phyloP scores from a whole-genome alignment of 2,113 vertebrate species.

The Litocranius walleri region DNA sequence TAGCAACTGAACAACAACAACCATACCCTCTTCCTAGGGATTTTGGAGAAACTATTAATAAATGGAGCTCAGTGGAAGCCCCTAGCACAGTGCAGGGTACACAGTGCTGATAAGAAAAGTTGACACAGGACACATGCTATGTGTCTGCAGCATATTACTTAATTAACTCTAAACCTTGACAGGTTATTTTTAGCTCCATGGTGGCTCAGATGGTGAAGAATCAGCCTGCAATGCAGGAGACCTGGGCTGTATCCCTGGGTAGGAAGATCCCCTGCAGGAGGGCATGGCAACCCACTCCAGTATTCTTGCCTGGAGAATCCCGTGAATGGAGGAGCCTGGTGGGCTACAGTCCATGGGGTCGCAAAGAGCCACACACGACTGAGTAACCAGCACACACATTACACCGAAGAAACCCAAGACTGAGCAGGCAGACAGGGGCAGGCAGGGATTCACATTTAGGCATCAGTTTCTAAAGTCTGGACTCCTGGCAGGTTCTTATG shows the following conservation, averaged over 20 bases:
- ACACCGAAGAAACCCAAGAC: neutral
- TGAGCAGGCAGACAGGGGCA: neutral
- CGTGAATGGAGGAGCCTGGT: neutral
- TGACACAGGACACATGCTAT: rapidly evolving
- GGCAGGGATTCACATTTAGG: neutral
- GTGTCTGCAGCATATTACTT: neutral
- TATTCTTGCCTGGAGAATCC: neutral
- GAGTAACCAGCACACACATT: neutral
- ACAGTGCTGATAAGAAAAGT: neutral
- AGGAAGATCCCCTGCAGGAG: neutral
- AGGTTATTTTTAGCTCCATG: neutral
- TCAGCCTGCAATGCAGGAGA: neutral
- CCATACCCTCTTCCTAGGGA: neutral
- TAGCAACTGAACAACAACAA: neutral
- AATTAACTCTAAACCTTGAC: neutral
- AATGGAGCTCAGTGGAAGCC: neutral
- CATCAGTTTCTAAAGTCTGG: neutral
- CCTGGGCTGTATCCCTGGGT: neutral
- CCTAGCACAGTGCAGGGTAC: neutral
- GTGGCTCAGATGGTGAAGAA: neutral
- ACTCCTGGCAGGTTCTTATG: neutral
- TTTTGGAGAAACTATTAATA: neutral
- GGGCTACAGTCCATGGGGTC: neutral
- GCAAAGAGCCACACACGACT: rapidly evolving
- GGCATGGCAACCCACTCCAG: neutral